Conservation (phyloP, 2,888 invertebrate genomes). For the Prosapia bicincta region DNA sequence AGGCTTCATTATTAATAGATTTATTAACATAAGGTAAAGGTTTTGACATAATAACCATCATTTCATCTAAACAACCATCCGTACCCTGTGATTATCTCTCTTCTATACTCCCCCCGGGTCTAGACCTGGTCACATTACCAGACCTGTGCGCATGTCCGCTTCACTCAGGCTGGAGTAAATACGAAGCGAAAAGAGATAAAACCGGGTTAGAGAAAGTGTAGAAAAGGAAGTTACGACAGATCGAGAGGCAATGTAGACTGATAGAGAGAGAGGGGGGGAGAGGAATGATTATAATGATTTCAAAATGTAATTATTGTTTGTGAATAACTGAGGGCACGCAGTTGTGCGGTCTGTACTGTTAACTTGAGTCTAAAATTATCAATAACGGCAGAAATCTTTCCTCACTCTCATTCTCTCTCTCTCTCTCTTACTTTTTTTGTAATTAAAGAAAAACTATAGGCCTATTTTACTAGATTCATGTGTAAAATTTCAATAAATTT, state of each 20-base stretch:
- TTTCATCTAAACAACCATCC: background rate
- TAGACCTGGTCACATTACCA: background rate
- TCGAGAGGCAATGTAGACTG: background rate
- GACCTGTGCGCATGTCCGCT: too few species aligned
- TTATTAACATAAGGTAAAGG: background rate
- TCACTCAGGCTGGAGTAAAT: background rate
- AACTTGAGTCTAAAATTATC: background rate
- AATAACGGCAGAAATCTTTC: background rate
- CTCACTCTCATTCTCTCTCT: background rate
- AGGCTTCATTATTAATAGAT: background rate
- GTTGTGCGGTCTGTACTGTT: background rate
- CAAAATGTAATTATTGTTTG: background rate
- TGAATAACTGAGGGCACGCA: background rate
- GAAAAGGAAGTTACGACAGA: background rate
- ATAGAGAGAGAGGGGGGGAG: background rate
- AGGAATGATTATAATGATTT: background rate
- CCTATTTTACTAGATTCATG: too few species aligned
- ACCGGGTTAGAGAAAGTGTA: background rate
- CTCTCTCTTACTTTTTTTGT: too few species aligned
- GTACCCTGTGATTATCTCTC: background rate
- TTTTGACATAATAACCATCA: constrained; percentile 2
- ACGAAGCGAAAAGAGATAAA: background rate
- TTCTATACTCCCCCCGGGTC: background rate
- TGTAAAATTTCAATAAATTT: too few species aligned
- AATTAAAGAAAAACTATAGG: too few species aligned